phyloP scores from a whole-genome alignment of 2,113 vertebrate species.

The Festucalex cinctus region DNA sequence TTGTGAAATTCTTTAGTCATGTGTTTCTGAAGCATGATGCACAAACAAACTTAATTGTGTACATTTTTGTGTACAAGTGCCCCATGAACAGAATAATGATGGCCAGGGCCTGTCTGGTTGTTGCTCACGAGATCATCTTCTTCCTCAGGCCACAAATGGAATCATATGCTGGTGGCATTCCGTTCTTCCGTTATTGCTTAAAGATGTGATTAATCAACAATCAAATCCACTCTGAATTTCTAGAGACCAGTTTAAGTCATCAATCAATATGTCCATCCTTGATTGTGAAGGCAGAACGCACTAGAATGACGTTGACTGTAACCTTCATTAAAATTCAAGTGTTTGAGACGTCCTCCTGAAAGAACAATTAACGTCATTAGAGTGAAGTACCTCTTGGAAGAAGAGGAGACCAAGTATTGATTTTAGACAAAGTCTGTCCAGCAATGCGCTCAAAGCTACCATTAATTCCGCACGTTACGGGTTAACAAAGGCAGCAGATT shows the following conservation, averaged over 20 bases:
- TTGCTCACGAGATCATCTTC: neutral
- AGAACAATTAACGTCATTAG: slow-evolving; percentile 8
- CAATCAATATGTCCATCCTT: neutral
- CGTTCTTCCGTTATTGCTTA: neutral
- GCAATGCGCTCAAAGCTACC: neutral
- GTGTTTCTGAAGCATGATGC: too few species aligned
- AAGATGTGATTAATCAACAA: neutral
- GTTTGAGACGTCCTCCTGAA: neutral
- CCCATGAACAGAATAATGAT: neutral
- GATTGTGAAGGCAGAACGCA: neutral
- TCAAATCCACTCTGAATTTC: neutral
- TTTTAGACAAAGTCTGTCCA: neutral
- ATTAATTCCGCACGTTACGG: slow-evolving; percentile 16
- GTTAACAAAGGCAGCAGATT: slow-evolving; percentile 7
- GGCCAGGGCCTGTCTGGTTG: neutral
- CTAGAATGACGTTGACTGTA: slow-evolving; percentile 7
- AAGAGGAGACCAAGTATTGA: slow-evolving; percentile 6
- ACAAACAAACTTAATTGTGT: too few species aligned
- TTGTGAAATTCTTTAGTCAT: too few species aligned
- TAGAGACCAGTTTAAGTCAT: neutral
- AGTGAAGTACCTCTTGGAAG: slow-evolving; percentile 17
- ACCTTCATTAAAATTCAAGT: slow-evolving; percentile 19
- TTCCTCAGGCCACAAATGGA: neutral
- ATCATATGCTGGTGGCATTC: neutral
- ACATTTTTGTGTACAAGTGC: neutral